Conservation (phyloP, 2,113 vertebrate genomes). For the Sorex araneus region DNA sequence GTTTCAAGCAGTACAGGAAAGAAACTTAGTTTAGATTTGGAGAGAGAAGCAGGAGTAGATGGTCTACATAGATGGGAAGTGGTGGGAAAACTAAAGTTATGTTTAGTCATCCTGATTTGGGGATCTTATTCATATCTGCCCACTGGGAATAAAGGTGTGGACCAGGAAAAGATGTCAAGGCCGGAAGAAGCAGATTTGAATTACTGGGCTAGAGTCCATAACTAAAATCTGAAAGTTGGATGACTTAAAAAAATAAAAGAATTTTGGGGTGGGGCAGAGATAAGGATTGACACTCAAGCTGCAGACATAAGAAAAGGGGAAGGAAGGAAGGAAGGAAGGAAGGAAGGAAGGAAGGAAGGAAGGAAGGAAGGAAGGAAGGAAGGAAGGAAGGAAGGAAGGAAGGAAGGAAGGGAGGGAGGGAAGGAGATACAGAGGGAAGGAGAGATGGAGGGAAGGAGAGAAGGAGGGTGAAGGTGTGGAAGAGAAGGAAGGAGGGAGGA, state of each 20-base stretch:
- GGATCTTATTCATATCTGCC: not conserved
- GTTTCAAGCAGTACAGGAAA: not conserved
- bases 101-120: fast-evolving
- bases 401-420: too few relatives aligned
- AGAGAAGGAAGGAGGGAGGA: too few relatives aligned
- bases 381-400: too few relatives aligned
- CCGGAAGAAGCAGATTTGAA: not conserved
- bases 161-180: not conserved
- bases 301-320: too few relatives aligned
- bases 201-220: not conserved
- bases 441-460: too few relatives aligned
- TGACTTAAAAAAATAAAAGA: not conserved
- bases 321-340: too few relatives aligned
- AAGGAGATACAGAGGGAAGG: too few relatives aligned
- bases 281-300: not conserved
- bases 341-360: too few relatives aligned
- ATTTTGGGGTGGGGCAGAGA: not conserved
- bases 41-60: not conserved
- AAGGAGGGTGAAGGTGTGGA: too few relatives aligned
- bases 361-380: too few relatives aligned
- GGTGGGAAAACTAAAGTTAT: too few relatives aligned
- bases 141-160: not conserved
- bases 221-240: not conserved
- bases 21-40: not conserved
- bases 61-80: not conserved